phyloP scores from a whole-genome alignment of 2,113 vertebrate species.

The Thamnophis sirtalis region DNA sequence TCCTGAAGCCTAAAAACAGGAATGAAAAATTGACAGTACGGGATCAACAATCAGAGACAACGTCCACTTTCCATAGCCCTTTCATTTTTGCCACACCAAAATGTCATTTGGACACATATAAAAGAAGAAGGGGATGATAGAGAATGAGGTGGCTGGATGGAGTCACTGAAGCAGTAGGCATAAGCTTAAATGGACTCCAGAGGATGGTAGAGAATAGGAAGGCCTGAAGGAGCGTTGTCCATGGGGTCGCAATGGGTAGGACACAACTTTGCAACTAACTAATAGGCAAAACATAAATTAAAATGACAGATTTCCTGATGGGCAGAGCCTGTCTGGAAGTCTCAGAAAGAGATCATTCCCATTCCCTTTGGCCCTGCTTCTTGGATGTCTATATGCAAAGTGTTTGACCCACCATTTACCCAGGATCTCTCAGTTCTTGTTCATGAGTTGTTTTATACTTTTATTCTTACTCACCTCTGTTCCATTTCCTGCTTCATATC shows the following conservation, averaged over 20 bases:
- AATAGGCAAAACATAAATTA: neutral
- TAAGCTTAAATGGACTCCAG: too few species aligned
- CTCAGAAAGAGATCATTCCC: neutral
- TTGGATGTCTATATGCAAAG: neutral
- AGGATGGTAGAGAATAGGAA: too few species aligned
- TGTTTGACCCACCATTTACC: neutral
- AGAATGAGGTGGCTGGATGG: too few species aligned
- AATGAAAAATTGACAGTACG: conserved; percentile 27
- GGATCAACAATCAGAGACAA: neutral
- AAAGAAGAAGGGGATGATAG: too few species aligned
- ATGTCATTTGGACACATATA: neutral
- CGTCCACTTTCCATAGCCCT: accelerated
- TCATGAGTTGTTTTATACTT: neutral
- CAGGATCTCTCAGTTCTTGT: neutral
- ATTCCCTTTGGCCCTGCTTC: neutral
- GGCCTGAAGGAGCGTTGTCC: too few species aligned
- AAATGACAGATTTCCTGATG: neutral
- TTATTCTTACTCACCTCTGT: conserved; percentile 76
- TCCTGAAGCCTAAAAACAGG: conserved; percentile 82
- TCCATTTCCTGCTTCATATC: conserved; percentile 99
- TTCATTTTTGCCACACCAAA: neutral
- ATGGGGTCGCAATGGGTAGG: too few species aligned
- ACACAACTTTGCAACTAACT: too few species aligned
- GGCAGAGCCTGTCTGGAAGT: neutral
- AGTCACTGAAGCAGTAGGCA: too few species aligned